phyloP scores from a whole-genome alignment of 2,888 invertebrate species.

The Xylota sylvarum region DNA sequence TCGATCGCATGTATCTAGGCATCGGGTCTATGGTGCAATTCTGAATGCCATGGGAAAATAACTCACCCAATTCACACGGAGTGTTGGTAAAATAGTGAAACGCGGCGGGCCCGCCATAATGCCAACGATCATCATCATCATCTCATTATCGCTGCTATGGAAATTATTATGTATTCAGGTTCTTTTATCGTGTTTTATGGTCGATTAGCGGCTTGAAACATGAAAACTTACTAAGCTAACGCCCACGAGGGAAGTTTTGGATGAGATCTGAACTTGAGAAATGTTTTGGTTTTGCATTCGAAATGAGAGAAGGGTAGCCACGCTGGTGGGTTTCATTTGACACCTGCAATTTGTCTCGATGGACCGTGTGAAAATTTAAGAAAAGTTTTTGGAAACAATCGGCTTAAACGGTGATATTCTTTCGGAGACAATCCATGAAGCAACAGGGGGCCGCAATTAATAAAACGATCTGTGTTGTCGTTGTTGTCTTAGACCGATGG shows the following conservation, averaged over 20 bases:
- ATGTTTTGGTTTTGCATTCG: constrained; percentile 35
- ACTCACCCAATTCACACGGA: constrained; percentile 66
- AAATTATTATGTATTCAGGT: constrained; percentile 30
- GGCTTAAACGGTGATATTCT: too few species aligned
- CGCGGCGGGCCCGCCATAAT: constrained; percentile 24
- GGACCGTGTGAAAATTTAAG: constrained; percentile 36
- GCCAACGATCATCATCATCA: constrained; percentile 51
- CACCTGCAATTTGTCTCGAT: constrained; percentile 13
- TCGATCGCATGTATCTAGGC: not conserved
- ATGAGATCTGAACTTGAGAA: constrained; percentile 44
- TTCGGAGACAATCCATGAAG: too few species aligned
- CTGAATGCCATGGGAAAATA: constrained; percentile 67
- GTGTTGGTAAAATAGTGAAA: constrained; percentile 27
- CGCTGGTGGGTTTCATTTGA: not conserved
- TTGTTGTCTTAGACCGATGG: too few species aligned
- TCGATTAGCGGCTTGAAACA: constrained; percentile 50
- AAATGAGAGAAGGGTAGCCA: constrained; percentile 17
- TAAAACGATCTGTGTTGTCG: too few species aligned
- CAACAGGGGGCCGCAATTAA: too few species aligned
- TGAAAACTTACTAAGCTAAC: constrained; percentile 40
- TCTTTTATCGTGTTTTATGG: constrained; percentile 21
- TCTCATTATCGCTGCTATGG: constrained; percentile 55
- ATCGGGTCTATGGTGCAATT: constrained; percentile 56
- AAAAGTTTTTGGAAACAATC: constrained; percentile 15
- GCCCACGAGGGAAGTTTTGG: constrained; percentile 51